Conservation (phyloP, 2,797 vertebrate genomes). For the Melanotaenia pygmaea region DNA sequence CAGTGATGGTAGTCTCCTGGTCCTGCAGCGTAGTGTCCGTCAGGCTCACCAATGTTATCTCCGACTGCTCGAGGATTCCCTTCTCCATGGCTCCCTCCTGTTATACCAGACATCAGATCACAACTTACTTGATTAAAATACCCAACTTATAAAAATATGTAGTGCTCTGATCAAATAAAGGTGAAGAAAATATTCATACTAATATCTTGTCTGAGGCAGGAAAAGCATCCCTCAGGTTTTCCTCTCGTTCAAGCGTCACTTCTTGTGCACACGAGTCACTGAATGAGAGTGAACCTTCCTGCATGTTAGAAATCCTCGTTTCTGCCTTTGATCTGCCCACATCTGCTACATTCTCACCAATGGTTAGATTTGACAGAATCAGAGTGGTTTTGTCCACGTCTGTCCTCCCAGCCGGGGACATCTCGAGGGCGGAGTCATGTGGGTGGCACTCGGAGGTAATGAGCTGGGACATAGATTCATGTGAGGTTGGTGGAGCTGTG, state of each 20-base stretch:
- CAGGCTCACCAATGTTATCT: conserved; percentile 86
- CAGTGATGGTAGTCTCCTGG: conserved; percentile 58
- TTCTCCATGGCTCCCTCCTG: conserved; percentile 79
- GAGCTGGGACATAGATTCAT: conserved; percentile 70
- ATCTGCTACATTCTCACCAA: conserved; percentile 3
- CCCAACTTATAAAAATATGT: neutral
- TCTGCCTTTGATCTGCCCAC: conserved; percentile 12
- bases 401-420: conserved; percentile 14
- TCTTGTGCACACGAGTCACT: neutral
- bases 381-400: conserved; percentile 22
- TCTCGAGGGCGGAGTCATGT: conserved; percentile 39
- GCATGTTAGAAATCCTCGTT: neutral
- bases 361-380: conserved; percentile 23
- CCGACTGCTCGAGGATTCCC: conserved; percentile 93
- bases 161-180: neutral
- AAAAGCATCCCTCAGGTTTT: conserved; percentile 26
- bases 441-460: conserved; percentile 48
- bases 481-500: neutral
- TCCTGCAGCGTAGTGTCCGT: conserved; percentile 83
- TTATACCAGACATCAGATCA: neutral
- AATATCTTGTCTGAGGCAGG: conserved; percentile 63
- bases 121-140: neutral
- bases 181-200: conserved; percentile 40
- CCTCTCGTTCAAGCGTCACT: conserved; percentile 27
- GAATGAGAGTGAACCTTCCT: neutral